Percentiles rank a stretch among this genome's conserved stretches.
These are phyloP conservation scores for Timandra comae DNA, from an alignment of 2,888 invertebrate genomes.

Conservation along the genomic window DNA sequence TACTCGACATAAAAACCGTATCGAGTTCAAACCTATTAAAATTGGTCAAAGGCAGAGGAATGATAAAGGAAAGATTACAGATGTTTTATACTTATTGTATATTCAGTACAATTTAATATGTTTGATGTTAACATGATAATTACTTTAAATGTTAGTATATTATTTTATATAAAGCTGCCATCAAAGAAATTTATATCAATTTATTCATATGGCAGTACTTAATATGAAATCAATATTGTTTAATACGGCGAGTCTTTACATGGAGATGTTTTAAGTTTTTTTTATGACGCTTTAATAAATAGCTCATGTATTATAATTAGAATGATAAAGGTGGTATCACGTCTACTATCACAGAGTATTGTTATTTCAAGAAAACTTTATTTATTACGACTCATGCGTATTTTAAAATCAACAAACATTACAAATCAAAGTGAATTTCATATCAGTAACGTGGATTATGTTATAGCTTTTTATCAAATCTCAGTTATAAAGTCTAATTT, in stretches of 20 bases:
- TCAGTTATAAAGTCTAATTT: constrained; percentile 23
- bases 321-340: constrained; percentile 70
- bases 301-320: constrained; percentile 31
- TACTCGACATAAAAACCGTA: too few relatives aligned
- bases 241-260: constrained; percentile 10
- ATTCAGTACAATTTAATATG: too few relatives aligned
- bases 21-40: too few relatives aligned
- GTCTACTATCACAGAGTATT: constrained; percentile 76
- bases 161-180: too few relatives aligned
- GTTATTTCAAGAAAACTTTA: constrained; percentile 63
- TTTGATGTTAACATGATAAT: too few relatives aligned
- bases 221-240: constrained; percentile 7
- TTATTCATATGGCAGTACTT: not conserved
- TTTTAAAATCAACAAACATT: constrained; percentile 38
- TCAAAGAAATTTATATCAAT: not conserved
- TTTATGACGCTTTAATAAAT: too few relatives aligned
- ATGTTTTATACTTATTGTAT: too few relatives aligned
- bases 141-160: too few relatives aligned
- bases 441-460: constrained; percentile 1
- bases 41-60: too few relatives aligned
- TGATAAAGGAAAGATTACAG: too few relatives aligned
- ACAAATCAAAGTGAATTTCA: constrained; percentile 29
- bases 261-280: constrained; percentile 12
- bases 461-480: constrained; percentile 4
- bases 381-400: constrained; percentile 42